A percentile compares a stretch with the other conserved stretches of the same genome.
phyloP scores from a whole-genome alignment of 2,888 invertebrate species.

The Gari tellinella region DNA sequence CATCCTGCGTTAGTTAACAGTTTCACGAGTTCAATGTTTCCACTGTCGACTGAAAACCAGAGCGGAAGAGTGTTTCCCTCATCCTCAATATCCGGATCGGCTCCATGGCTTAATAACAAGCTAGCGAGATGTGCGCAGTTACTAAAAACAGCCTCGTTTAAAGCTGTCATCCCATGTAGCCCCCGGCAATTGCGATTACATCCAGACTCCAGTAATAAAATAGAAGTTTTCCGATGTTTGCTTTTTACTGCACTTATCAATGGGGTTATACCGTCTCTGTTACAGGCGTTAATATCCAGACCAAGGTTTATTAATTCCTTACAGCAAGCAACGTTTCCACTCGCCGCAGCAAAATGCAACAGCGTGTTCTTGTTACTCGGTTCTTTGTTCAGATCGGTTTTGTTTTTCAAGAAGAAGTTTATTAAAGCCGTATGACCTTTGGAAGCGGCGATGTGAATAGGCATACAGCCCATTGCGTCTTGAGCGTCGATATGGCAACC shows the following conservation, averaged over 20 bases:
- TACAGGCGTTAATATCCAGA: conserved; percentile 72
- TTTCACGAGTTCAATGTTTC: conserved; percentile 70
- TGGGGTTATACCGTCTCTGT: conserved; percentile 77
- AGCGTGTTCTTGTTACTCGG: conserved; percentile 75
- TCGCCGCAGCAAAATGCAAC: conserved; percentile 79
- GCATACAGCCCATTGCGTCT: conserved; percentile 78
- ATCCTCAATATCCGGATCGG: conserved; percentile 78
- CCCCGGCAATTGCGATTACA: conserved; percentile 72
- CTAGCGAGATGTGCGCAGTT: conserved; percentile 77
- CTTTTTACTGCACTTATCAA: conserved; percentile 75
- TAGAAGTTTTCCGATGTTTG: conserved; percentile 71
- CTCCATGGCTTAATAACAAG: conserved; percentile 76
- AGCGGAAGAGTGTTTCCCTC: conserved; percentile 81
- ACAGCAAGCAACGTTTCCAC: conserved; percentile 76
- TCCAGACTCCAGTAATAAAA: conserved; percentile 73
- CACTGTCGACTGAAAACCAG: conserved; percentile 81
- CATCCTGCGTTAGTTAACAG: conserved; percentile 91
- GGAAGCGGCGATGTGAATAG: conserved; percentile 79
- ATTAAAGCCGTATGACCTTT: conserved; percentile 76
- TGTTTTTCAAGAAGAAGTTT: conserved; percentile 72
- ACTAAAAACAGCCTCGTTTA: conserved; percentile 82
- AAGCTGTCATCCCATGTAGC: conserved; percentile 79
- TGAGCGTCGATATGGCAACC: conserved; percentile 76
- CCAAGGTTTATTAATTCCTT: conserved; percentile 66
- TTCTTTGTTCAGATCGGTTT: conserved; percentile 70